Percentiles rank a stretch among this genome's conserved stretches.
These are phyloP conservation scores for Frieseomelitta varia DNA, from an alignment of 1,140 invertebrate species.

Conservation along the genomic window DNA sequence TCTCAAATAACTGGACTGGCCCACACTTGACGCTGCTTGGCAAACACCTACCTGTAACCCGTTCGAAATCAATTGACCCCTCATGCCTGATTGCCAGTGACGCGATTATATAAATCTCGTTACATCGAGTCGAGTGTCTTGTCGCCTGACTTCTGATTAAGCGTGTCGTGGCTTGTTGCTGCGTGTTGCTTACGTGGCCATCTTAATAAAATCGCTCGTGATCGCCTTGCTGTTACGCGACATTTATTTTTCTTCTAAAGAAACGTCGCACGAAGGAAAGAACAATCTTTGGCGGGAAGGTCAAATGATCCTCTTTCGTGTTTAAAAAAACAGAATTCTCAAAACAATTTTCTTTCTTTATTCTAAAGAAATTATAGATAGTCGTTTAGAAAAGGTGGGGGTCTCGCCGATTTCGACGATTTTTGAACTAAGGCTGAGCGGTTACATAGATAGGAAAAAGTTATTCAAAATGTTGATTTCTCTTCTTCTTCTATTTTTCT, in stretches of 20 bases:
- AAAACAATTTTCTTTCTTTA: neutral
- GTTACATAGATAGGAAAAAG: too few relatives aligned
- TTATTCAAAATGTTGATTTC: too few relatives aligned
- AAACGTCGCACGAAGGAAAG: neutral
- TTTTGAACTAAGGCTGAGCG: too few relatives aligned
- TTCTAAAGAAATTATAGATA: too few relatives aligned
- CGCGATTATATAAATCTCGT: neutral
- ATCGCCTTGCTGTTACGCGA: neutral
- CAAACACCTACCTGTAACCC: conserved; percentile 55
- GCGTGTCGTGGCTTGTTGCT: neutral
- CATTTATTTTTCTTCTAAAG: neutral
- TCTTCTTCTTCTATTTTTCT: too few relatives aligned
- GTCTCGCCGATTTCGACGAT: too few relatives aligned
- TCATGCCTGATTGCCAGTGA: neutral
- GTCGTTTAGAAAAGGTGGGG: too few relatives aligned
- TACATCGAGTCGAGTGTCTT: neutral
- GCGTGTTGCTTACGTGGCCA: neutral
- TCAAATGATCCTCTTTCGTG: too few relatives aligned
- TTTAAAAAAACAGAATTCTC: neutral
- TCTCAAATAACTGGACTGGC: conserved; percentile 71
- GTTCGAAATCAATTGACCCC: neutral
- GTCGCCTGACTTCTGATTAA: neutral
- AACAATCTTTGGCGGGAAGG: too few relatives aligned
- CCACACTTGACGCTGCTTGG: conserved; percentile 64
- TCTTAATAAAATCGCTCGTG: neutral